These are phyloP conservation scores for Parthenolecanium corni DNA, from an alignment of 2,888 invertebrate genomes.

Conservation along the genomic window DNA sequence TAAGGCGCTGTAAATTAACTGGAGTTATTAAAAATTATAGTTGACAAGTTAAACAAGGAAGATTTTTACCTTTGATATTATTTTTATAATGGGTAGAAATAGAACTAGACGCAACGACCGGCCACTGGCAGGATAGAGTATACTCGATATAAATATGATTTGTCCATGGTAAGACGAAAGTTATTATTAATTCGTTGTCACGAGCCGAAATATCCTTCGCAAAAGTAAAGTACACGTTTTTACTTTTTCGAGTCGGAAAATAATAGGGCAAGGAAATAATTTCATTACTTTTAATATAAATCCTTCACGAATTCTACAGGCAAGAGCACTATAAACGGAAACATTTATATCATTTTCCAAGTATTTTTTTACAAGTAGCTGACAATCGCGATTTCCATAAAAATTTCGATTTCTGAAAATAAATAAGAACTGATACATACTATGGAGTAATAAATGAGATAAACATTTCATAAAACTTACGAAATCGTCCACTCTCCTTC, in stretches of 20 bases:
- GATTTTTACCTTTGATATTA: conserved; percentile 19
- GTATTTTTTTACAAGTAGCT: conserved; percentile 50
- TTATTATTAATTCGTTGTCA: conserved; percentile 50
- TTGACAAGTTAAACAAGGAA: background rate
- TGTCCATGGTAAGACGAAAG: conserved; percentile 59
- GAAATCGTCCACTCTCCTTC: conserved; percentile 35
- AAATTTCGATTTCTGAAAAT: conserved; percentile 45
- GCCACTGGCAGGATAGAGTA: conserved; percentile 49
- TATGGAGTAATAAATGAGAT: background rate
- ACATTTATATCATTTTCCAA: conserved; percentile 52
- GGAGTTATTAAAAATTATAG: background rate
- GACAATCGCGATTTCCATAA: conserved; percentile 45
- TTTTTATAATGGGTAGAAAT: conserved; percentile 15
- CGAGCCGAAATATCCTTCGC: conserved; percentile 44
- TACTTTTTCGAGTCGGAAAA: conserved; percentile 17
- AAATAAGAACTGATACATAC: background rate
- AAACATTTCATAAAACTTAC: conserved; percentile 6
- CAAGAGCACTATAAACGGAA: conserved; percentile 52
- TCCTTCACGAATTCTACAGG: conserved; percentile 63
- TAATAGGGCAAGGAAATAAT: conserved; percentile 14
- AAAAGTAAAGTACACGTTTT: background rate
- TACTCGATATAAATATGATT: conserved; percentile 59
- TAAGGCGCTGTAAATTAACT: conserved; percentile 49
- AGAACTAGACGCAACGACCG: conserved; percentile 38
- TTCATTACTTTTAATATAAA: conserved; percentile 50